These are phyloP conservation scores for Anodontia alba DNA, from an alignment of 2,888 invertebrate genomes.

Conservation along the genomic window DNA sequence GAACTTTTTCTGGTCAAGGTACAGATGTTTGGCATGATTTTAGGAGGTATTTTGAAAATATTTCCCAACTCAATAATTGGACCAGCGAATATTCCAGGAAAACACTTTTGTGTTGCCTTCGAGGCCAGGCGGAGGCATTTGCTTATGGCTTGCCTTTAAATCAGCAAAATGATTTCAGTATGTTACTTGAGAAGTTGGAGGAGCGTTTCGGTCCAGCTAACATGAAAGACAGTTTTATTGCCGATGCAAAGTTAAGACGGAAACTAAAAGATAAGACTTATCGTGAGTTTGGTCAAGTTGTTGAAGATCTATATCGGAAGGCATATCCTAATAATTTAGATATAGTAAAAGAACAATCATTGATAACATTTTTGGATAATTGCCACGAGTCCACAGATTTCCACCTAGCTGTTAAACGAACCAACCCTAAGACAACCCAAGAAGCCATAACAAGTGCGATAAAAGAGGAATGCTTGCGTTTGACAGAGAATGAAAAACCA, in stretches of 20 bases:
- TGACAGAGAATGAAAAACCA: background rate
- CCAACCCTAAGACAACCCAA: constrained; percentile 34
- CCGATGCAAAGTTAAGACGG: constrained; percentile 21
- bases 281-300: constrained; percentile 37
- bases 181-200: constrained; percentile 28
- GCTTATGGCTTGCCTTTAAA: no score
- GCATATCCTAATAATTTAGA: constrained; percentile 35
- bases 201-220: constrained; percentile 28
- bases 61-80: constrained; percentile 15
- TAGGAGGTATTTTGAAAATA: no score
- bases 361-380: constrained; percentile 35
- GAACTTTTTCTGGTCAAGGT: no score
- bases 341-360: constrained; percentile 29
- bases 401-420: constrained; percentile 47
- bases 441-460: constrained; percentile 39
- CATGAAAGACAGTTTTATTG: constrained; percentile 39
- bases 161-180: constrained; percentile 9
- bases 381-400: constrained; percentile 34
- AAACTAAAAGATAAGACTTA: constrained; percentile 25
- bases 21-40: constrained; percentile 22
- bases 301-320: constrained; percentile 38
- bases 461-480: constrained; percentile 36
- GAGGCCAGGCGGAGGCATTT: constrained; percentile 48
- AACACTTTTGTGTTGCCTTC: constrained; percentile 32
- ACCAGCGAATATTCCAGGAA: constrained; percentile 24